A percentile compares a stretch with the other conserved stretches of the same genome.
phyloP scores from a whole-genome alignment of 1,140 invertebrate genomes.

The Vollenhovia emeryi region DNA sequence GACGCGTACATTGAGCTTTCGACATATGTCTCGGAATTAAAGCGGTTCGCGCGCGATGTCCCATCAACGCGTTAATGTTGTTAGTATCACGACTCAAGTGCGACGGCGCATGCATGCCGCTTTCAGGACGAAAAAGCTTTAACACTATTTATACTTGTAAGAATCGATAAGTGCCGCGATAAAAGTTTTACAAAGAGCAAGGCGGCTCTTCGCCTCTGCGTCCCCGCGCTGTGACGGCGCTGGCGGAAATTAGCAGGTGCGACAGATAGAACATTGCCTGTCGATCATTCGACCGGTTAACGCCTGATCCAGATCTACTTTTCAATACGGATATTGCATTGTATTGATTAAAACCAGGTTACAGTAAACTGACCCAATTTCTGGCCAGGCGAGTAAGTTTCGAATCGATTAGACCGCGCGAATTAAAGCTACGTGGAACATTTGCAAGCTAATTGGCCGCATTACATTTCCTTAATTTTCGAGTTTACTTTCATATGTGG shows the following conservation, averaged over 20 bases:
- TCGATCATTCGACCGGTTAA: conserved; percentile 11
- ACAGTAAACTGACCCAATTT: conserved; percentile 40
- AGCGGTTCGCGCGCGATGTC: neutral
- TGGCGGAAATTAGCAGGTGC: conserved; percentile 16
- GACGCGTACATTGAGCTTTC: neutral
- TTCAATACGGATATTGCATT: conserved; percentile 47
- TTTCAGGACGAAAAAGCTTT: conserved; percentile 15
- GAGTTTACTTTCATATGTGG: neutral
- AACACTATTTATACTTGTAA: conserved; percentile 65
- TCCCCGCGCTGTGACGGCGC: neutral
- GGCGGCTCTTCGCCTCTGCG: neutral
- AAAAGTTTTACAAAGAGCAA: conserved; percentile 37
- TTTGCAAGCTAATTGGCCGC: conserved; percentile 16
- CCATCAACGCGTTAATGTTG: neutral
- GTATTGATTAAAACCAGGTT: conserved; percentile 52
- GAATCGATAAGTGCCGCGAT: conserved; percentile 51
- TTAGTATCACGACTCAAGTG: neutral
- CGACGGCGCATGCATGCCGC: neutral
- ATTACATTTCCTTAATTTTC: conserved; percentile 16
- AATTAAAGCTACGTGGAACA: conserved; percentile 19
- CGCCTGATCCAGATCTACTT: conserved; percentile 42
- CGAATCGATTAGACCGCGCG: conserved; percentile 25
- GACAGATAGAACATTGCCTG: conserved; percentile 9
- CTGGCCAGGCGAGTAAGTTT: conserved; percentile 13
- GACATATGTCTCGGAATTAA: neutral